These are phyloP conservation scores for Anguilla megastoma DNA, from an alignment of 2,797 vertebrate species.

Conservation along the genomic window DNA sequence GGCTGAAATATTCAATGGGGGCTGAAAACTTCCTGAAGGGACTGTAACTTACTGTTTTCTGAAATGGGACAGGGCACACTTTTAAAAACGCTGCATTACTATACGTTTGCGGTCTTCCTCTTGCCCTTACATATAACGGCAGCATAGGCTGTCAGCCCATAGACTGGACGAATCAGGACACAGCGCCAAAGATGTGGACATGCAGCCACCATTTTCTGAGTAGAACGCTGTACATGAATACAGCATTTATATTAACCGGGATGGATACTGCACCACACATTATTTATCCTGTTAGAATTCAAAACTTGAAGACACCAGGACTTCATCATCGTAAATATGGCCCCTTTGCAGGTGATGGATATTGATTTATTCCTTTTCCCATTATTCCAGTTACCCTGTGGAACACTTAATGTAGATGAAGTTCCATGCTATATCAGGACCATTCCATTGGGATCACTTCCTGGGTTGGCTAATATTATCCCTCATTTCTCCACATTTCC, in stretches of 20 bases:
- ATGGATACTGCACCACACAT: not conserved
- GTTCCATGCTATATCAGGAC: not conserved
- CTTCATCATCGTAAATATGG: not conserved
- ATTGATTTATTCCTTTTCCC: constrained; percentile 19
- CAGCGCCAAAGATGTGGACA: not conserved
- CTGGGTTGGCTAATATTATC: not conserved
- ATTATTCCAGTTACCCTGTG: constrained; percentile 7
- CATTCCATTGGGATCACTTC: not conserved
- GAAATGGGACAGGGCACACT: not conserved
- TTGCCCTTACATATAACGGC: not conserved
- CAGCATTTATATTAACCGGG: not conserved
- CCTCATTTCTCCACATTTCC: constrained; percentile 17
- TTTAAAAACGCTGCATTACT: not conserved
- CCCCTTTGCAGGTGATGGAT: not conserved
- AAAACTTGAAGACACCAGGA: not conserved
- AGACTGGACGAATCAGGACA: not conserved
- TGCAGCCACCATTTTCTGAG: not conserved
- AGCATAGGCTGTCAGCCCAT: not conserved
- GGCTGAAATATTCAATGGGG: not conserved
- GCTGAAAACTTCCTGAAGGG: not conserved
- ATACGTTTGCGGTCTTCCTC: not conserved
- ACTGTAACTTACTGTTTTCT: not conserved
- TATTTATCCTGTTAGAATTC: constrained; percentile 1
- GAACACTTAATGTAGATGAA: constrained; percentile 15
- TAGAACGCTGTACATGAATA: not conserved